Percentiles rank a stretch among this genome's conserved stretches.
Evolutionary conservation across 2,888 invertebrate genomes (phyloP).

Genomic region (Pinctada fucata): DNA sequence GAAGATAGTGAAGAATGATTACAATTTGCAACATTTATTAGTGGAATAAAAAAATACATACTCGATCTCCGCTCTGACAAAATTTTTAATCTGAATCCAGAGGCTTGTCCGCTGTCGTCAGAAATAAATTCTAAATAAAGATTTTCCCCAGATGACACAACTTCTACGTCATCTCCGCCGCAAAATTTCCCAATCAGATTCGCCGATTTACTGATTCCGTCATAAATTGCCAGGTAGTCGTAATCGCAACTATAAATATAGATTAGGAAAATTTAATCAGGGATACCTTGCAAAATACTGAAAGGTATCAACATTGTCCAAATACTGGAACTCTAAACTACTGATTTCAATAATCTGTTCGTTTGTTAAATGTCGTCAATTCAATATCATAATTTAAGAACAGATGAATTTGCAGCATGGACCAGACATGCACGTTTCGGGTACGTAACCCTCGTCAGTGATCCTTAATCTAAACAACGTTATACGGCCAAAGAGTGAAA

Average conservation of each 20-base stretch:
- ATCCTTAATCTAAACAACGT: too few species aligned
- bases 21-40: too few species aligned
- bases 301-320: too few species aligned
- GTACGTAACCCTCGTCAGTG: too few species aligned
- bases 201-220: constrained; percentile 24
- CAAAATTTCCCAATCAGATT: constrained; percentile 41
- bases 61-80: constrained; percentile 32
- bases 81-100: constrained; percentile 35
- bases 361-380: too few species aligned
- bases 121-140: constrained; percentile 32
- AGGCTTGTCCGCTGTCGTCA: constrained; percentile 29
- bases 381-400: too few species aligned
- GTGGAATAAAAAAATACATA: background rate
- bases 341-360: too few species aligned
- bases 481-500: too few species aligned
- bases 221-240: constrained; percentile 37
- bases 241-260: constrained; percentile 31
- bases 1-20: too few species aligned
- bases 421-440: too few species aligned
- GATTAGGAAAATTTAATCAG: background rate
- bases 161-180: constrained; percentile 31
- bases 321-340: too few species aligned
- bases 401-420: too few species aligned
- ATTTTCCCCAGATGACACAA: constrained; percentile 32
- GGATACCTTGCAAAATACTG: background rate